Percentiles rank a stretch among this genome's conserved stretches.
These are phyloP conservation scores for Discoglossus pictus DNA, from an alignment of 2,797 vertebrate species.

Conservation along the genomic window DNA sequence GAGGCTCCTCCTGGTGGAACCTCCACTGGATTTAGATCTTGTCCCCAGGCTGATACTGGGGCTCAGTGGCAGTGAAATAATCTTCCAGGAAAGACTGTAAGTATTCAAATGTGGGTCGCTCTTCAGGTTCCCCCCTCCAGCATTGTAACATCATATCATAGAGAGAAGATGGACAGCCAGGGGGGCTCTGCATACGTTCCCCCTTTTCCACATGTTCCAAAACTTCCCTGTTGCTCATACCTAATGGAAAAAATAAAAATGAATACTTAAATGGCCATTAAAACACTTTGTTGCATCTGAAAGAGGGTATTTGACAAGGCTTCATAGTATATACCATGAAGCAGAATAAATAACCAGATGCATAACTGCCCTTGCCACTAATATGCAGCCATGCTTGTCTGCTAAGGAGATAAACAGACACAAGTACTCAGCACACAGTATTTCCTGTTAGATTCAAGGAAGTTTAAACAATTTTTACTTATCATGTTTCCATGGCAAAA, in stretches of 20 bases:
- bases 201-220: conserved; percentile 93
- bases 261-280: background rate
- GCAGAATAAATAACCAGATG: too few species aligned
- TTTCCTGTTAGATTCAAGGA: too few species aligned
- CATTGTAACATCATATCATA: conserved; percentile 94
- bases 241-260: conserved; percentile 60
- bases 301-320: too few species aligned
- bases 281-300: too few species aligned
- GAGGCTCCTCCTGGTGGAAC: background rate
- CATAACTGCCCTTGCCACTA: too few species aligned
- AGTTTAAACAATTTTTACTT: too few species aligned
- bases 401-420: too few species aligned
- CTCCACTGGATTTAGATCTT: conserved; percentile 69
- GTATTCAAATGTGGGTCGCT: conserved; percentile 96
- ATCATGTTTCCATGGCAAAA: too few species aligned
- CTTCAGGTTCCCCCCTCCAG: conserved; percentile 90
- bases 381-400: too few species aligned
- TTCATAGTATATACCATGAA: too few species aligned
- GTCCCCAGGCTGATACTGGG: conserved; percentile 96
- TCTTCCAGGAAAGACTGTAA: conserved; percentile 96
- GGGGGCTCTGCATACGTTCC: conserved; percentile 90
- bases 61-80: conserved; percentile 96
- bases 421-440: too few species aligned
- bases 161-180: conserved; percentile 82
- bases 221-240: conserved; percentile 97